Conservation (phyloP, 2,888 invertebrate genomes). For the Volucella inanis region DNA sequence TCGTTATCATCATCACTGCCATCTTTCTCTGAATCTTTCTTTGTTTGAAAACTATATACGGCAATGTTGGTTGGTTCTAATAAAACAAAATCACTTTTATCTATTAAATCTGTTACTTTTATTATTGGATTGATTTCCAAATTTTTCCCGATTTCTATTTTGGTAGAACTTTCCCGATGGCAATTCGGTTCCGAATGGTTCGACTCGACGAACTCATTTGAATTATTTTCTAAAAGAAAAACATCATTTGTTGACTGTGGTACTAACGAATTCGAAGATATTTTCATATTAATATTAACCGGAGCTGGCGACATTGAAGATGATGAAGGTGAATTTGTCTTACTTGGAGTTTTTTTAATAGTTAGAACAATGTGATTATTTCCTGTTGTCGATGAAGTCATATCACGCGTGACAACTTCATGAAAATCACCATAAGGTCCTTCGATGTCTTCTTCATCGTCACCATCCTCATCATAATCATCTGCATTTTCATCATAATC, state of each 20-base stretch:
- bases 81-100: constrained; percentile 40
- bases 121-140: constrained; percentile 18
- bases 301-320: constrained; percentile 76
- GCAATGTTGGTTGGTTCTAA: constrained; percentile 26
- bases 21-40: constrained; percentile 58
- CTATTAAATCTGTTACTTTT: constrained; percentile 36
- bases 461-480: constrained; percentile 74
- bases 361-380: constrained; percentile 81
- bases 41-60: constrained; percentile 43
- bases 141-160: constrained; percentile 18
- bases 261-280: constrained; percentile 21
- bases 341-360: constrained; percentile 81
- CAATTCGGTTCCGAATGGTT: neutral
- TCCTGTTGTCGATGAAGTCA: constrained; percentile 77
- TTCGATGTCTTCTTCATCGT: constrained; percentile 65
- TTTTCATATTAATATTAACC: constrained; percentile 36
- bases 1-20: constrained; percentile 10
- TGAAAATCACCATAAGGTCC: constrained; percentile 77
- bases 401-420: constrained; percentile 78
- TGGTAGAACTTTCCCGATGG: neutral
- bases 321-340: constrained; percentile 78
- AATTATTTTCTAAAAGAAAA: constrained; percentile 20
- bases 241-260: constrained; percentile 35
- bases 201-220: neutral
- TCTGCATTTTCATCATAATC: constrained; percentile 56